phyloP scores from a whole-genome alignment of 2,888 invertebrate species.

The Congeria kusceri region DNA sequence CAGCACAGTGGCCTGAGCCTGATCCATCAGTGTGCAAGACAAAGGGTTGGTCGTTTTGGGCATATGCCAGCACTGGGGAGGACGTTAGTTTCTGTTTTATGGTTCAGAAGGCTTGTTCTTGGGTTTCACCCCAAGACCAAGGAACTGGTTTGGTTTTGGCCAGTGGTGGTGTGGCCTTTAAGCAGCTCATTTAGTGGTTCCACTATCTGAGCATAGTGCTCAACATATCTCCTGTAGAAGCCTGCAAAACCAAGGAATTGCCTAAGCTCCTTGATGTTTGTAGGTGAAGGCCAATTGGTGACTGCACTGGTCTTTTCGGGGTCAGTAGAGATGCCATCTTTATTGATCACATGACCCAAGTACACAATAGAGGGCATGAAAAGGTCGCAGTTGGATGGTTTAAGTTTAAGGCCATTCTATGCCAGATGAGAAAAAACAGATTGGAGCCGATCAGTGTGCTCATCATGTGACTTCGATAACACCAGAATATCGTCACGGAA shows the following conservation, averaged over 20 bases:
- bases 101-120: constrained; percentile 6
- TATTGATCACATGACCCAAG: constrained; percentile 52
- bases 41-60: constrained; percentile 21
- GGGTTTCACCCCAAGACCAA: constrained; percentile 17
- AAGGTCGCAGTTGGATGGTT: constrained; percentile 58
- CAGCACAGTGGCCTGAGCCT: constrained; percentile 48
- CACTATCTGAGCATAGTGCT: constrained; percentile 20
- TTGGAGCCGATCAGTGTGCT: constrained; percentile 18
- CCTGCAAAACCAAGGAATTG: constrained; percentile 41
- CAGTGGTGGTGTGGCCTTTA: constrained; percentile 7
- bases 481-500: constrained; percentile 20
- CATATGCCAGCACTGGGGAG: constrained; percentile 28
- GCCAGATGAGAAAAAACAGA: constrained; percentile 17
- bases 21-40: constrained; percentile 38
- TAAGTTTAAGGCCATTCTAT: constrained; percentile 17
- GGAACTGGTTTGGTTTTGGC: not conserved
- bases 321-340: constrained; percentile 7
- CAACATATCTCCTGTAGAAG: constrained; percentile 31
- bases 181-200: constrained; percentile 26
- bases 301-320: constrained; percentile 19
- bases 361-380: constrained; percentile 34
- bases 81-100: constrained; percentile 23
- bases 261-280: constrained; percentile 28
- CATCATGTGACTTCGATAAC: constrained; percentile 9
- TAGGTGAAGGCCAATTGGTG: constrained; percentile 15